phyloP scores from a whole-genome alignment of 1,140 invertebrate species.

The Drosophila truncata region DNA sequence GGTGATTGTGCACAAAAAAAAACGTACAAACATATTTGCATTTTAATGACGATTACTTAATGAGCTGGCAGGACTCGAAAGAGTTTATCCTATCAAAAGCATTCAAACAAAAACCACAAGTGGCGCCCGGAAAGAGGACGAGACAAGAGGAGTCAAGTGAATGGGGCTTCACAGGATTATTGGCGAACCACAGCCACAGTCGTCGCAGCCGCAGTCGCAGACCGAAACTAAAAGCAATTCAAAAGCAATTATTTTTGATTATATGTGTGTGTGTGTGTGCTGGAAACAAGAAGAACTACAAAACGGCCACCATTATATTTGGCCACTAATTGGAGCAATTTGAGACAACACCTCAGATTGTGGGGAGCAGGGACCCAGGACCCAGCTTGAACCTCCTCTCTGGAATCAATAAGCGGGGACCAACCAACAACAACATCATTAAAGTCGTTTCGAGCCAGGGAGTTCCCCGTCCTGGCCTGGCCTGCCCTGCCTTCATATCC shows the following conservation, averaged over 20 bases:
- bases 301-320: conserved; percentile 77
- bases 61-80: conserved; percentile 25
- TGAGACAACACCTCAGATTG: conserved; percentile 73
- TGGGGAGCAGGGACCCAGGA: conserved; percentile 31
- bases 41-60: conserved; percentile 46
- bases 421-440: conserved; percentile 56
- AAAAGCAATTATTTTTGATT: conserved; percentile 75
- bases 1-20: conserved; percentile 1
- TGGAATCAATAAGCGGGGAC: conserved; percentile 68
- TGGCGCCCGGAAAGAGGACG: conserved; percentile 15
- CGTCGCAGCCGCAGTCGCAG: conserved; percentile 13
- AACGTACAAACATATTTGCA: conserved; percentile 2
- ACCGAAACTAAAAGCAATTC: conserved; percentile 71
- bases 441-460: conserved; percentile 27
- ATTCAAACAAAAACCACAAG: conserved; percentile 27
- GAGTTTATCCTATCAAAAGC: conserved; percentile 18
- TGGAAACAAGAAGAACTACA: conserved; percentile 45
- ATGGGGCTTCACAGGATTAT: not conserved
- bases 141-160: conserved; percentile 22
- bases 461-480: conserved; percentile 6
- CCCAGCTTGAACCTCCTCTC: conserved; percentile 10
- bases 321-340: conserved; percentile 82
- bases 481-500: conserved; percentile 70
- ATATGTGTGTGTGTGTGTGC: conserved; percentile 21
- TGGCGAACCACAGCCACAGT: conserved; percentile 15